Percentiles rank a stretch among this genome's conserved stretches.
phyloP scores from a whole-genome alignment of 2,888 invertebrate genomes.

The Trissolcus brochymenae region DNA sequence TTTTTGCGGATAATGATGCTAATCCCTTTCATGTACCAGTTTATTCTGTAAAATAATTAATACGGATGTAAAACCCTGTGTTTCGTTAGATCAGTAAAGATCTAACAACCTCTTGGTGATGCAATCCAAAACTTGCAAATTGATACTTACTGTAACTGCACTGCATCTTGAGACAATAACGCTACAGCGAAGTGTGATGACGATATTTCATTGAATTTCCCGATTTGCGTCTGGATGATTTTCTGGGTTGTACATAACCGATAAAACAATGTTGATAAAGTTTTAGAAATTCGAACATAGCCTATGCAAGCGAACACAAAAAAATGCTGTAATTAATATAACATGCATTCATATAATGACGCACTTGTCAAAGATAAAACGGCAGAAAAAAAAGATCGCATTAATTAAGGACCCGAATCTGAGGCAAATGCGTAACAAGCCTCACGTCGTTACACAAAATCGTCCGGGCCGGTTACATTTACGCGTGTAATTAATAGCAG shows the following conservation, averaged over 20 bases:
- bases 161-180: slow-evolving; percentile 40
- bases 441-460: slow-evolving; percentile 33
- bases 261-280: slow-evolving; percentile 55
- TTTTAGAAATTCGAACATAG: slow-evolving; percentile 33
- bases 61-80: slow-evolving; percentile 18
- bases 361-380: background rate
- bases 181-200: slow-evolving; percentile 25
- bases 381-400: slow-evolving; percentile 7
- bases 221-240: slow-evolving; percentile 42
- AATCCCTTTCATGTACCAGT: slow-evolving; percentile 12
- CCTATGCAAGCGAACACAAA: background rate
- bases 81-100: slow-evolving; percentile 22
- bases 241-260: slow-evolving; percentile 45
- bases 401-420: slow-evolving; percentile 43
- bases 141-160: slow-evolving; percentile 35
- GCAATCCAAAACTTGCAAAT: slow-evolving; percentile 48
- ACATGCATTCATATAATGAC: too few species aligned
- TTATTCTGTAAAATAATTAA: slow-evolving; percentile 23
- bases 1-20: slow-evolving; percentile 9
- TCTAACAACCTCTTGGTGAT: slow-evolving; percentile 35
- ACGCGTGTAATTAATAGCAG: slow-evolving; percentile 35
- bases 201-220: slow-evolving; percentile 50
- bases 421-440: slow-evolving; percentile 33
- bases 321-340: background rate
- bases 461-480: slow-evolving; percentile 15